phyloP scores from a whole-genome alignment of 92 coral and sea anemone species.

The Plumapathes pennacea region DNA sequence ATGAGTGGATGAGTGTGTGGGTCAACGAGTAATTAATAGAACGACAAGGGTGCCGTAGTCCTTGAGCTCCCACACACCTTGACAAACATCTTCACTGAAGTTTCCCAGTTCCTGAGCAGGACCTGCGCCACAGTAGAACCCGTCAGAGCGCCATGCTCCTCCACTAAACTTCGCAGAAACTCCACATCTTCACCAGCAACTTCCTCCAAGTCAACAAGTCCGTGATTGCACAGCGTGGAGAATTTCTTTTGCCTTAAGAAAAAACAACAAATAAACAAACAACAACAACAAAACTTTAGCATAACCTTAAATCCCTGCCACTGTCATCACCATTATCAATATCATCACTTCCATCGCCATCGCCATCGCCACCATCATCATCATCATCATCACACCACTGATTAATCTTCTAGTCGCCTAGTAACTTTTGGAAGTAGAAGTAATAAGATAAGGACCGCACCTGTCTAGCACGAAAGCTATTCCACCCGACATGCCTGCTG shows the following conservation, averaged over 20 bases:
- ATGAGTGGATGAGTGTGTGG: no score
- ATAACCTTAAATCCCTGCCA: no score
- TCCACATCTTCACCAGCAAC: constrained; percentile 69
- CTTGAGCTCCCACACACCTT: no score
- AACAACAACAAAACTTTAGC: no score
- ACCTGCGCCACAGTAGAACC: constrained; percentile 77
- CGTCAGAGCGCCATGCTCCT: constrained; percentile 71
- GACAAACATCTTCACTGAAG: constrained; percentile 55
- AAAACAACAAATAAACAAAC: no score
- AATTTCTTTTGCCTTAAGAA: constrained; percentile 53
- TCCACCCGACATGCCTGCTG: constrained; percentile 99
- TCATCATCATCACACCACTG: no score
- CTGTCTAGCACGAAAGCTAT: constrained; percentile 88
- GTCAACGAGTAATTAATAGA: no score
- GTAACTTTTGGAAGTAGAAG: no score
- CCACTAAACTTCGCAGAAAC: constrained; percentile 59
- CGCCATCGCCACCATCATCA: no score
- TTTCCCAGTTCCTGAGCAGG: constrained; percentile 72
- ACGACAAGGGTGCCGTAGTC: neutral
- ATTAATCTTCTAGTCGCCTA: no score
- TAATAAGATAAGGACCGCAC: constrained; percentile 10
- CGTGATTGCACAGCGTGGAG: constrained; percentile 66
- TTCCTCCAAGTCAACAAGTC: constrained; percentile 73
- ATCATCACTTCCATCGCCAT: no score
- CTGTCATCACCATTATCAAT: no score